A percentile compares a stretch with the other conserved stretches of the same genome.
phyloP scores from a whole-genome alignment of 2,113 vertebrate genomes.

The Conger conger region DNA sequence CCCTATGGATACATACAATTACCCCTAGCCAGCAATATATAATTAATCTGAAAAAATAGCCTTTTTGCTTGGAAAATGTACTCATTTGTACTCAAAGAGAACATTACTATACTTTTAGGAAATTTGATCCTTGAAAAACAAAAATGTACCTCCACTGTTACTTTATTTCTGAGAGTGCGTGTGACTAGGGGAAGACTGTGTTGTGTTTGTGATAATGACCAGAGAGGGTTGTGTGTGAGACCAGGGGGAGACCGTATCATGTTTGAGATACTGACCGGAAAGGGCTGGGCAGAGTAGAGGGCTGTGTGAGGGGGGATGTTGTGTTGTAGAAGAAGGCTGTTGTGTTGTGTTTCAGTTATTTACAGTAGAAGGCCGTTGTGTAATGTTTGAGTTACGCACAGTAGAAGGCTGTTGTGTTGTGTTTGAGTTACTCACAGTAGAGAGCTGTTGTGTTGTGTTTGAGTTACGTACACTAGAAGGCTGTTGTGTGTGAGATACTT shows the following conservation, averaged over 20 bases:
- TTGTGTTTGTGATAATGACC: not conserved
- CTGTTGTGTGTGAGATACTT: not conserved
- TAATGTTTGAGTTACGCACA: not conserved
- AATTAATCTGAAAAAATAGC: too few relatives aligned
- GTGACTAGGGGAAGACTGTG: not conserved
- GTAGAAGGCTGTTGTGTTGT: not conserved
- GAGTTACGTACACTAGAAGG: not conserved
- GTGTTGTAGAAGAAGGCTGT: not conserved
- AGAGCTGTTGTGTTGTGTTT: not conserved
- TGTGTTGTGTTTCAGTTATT: not conserved
- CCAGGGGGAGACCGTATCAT: not conserved
- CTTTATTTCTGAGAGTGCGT: too few relatives aligned
- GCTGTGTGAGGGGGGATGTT: too few relatives aligned
- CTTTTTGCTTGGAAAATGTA: too few relatives aligned
- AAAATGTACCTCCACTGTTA: too few relatives aligned
- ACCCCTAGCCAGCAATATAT: too few relatives aligned
- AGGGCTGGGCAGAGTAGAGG: too few relatives aligned
- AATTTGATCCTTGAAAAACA: too few relatives aligned
- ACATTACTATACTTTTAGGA: too few relatives aligned
- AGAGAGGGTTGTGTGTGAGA: too few relatives aligned
- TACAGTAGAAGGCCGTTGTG: not conserved
- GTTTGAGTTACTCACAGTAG: not conserved
- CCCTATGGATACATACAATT: too few relatives aligned
- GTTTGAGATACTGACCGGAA: not conserved
- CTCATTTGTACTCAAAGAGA: too few relatives aligned